These are phyloP conservation scores for Rafetus swinhoei DNA, from an alignment of 2,113 vertebrate species.

Conservation along the genomic window DNA sequence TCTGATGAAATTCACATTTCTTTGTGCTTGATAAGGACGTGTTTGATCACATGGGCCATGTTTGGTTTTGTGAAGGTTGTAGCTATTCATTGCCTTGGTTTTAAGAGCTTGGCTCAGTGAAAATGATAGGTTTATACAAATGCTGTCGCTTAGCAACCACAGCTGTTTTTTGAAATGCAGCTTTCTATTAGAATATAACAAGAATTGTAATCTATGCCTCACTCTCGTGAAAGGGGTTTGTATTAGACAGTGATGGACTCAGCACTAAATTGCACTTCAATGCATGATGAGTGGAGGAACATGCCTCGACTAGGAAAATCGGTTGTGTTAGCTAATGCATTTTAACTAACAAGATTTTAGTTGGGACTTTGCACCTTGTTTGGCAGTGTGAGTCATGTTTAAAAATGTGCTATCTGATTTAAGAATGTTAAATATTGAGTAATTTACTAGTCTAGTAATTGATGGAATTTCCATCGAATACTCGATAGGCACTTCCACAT, in stretches of 20 bases:
- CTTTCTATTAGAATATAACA: not conserved
- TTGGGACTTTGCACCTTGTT: not conserved
- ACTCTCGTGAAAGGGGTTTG: not conserved
- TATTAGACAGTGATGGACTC: fast-evolving
- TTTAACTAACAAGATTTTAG: not conserved
- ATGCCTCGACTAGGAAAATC: not conserved
- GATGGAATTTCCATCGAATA: too few species aligned
- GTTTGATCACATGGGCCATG: not conserved
- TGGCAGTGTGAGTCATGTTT: not conserved
- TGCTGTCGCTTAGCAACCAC: conserved; percentile 67
- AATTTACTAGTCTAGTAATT: too few species aligned
- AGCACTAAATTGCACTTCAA: not conserved
- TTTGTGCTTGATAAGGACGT: not conserved
- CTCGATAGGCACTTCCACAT: too few species aligned
- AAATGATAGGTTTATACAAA: conserved; percentile 15
- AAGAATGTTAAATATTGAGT: too few species aligned
- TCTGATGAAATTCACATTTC: not conserved
- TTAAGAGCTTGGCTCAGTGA: not conserved
- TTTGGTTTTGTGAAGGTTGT: not conserved
- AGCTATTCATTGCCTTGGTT: not conserved
- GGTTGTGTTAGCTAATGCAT: fast-evolving
- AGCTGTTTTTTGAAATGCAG: conserved; percentile 27
- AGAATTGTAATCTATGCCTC: not conserved
- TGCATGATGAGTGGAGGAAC: not conserved
- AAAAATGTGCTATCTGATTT: not conserved